These are phyloP conservation scores for Ashinkailepas kermadecensis DNA, from an alignment of 2,888 invertebrate species.

Conservation along the genomic window DNA sequence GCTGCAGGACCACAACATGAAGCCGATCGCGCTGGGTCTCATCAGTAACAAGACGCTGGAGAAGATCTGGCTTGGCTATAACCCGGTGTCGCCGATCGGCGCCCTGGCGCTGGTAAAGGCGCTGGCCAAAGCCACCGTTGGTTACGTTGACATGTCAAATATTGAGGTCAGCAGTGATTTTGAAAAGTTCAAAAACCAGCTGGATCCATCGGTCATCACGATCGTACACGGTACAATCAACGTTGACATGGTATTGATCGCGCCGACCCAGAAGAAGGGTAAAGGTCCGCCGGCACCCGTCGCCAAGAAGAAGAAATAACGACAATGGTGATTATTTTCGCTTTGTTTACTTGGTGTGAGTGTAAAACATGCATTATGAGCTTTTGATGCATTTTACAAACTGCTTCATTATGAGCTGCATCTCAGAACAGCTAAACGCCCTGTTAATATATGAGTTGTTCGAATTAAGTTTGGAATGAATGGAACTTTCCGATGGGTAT, in stretches of 20 bases:
- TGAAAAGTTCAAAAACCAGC: neutral
- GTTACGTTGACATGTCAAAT: neutral
- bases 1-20: neutral
- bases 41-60: neutral
- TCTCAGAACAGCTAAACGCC: too few relatives aligned
- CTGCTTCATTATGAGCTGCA: too few relatives aligned
- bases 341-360: too few relatives aligned
- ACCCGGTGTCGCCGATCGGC: slow-evolving; percentile 1
- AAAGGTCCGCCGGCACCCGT: neutral
- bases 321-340: too few relatives aligned
- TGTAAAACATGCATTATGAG: too few relatives aligned
- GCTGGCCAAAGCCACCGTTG: neutral
- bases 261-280: neutral
- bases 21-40: neutral
- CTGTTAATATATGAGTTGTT: too few relatives aligned
- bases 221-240: neutral
- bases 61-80: slow-evolving; percentile 1
- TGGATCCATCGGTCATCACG: neutral
- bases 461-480: too few relatives aligned
- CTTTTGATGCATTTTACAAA: too few relatives aligned
- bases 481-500: too few relatives aligned
- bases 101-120: neutral
- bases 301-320: neutral
- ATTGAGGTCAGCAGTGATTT: slow-evolving; percentile 9
- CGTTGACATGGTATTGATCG: neutral